Evolutionary conservation across 2,797 vertebrate species (phyloP).

Genomic region (Manis crassicaudata): DNA sequence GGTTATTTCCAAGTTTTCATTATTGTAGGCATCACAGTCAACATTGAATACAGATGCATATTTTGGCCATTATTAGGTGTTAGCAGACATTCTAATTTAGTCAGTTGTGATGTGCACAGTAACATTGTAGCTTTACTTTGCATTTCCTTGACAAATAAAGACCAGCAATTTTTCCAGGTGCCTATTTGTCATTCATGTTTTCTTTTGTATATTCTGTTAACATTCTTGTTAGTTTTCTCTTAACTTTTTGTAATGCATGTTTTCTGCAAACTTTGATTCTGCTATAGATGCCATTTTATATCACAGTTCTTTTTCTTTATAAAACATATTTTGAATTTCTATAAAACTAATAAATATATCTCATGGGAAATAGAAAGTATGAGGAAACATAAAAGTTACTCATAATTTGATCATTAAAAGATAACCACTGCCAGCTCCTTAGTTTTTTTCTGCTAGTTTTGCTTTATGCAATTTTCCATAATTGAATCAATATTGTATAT

Average conservation of each 20-base stretch:
- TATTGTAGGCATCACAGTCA: neutral
- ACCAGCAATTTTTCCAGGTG: neutral
- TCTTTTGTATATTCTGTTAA: neutral
- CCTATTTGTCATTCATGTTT: neutral
- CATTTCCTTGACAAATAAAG: constrained; percentile 30
- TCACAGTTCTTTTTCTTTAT: neutral
- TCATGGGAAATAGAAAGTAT: neutral
- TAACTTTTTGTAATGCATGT: neutral
- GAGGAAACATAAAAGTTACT: neutral
- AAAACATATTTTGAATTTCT: neutral
- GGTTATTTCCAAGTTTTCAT: neutral
- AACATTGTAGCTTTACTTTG: neutral
- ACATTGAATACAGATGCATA: neutral
- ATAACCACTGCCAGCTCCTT: neutral
- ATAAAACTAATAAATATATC: neutral
- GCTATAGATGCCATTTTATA: neutral
- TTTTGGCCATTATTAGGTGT: neutral
- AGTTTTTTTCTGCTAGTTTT: constrained; percentile 23
- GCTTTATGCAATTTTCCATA: neutral
- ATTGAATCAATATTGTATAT: constrained; percentile 3
- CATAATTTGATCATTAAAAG: neutral
- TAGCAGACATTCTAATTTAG: neutral
- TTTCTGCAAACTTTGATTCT: constrained; percentile 19
- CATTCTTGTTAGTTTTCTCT: neutral
- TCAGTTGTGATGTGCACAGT: neutral